Evolutionary conservation across 1,140 invertebrate species (phyloP).

Genomic region (Drosophila varians): DNA sequence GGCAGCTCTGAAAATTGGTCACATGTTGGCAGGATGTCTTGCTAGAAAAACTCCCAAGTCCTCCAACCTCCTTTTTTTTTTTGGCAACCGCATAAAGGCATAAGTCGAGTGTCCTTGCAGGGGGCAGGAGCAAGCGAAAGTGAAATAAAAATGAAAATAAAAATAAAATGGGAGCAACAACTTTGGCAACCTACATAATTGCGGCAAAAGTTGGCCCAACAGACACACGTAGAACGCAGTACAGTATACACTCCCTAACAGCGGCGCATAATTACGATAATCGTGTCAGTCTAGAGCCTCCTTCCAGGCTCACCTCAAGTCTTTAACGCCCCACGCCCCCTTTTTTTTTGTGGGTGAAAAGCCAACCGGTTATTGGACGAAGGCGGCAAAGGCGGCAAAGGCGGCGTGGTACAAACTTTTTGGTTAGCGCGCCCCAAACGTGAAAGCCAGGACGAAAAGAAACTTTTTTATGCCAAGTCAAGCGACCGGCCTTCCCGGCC

Average conservation of each 20-base stretch:
- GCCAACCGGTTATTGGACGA: conserved; percentile 74
- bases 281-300: conserved; percentile 69
- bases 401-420: conserved; percentile 75
- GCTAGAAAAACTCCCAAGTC: conserved; percentile 29
- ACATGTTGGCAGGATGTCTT: conserved; percentile 68
- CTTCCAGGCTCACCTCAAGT: conserved; percentile 38
- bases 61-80: conserved; percentile 15
- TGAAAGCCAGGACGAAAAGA: conserved; percentile 51
- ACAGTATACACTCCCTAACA: conserved; percentile 20
- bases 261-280: conserved; percentile 80
- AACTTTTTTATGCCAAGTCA: conserved; percentile 74
- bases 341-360: conserved; percentile 11
- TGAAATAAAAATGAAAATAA: conserved; percentile 43
- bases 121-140: conserved; percentile 33
- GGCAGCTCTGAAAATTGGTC: conserved; percentile 67
- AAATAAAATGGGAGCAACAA: conserved; percentile 54
- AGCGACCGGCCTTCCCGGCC: conserved; percentile 29
- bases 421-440: conserved; percentile 41
- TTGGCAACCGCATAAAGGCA: conserved; percentile 45
- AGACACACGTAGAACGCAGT: conserved; percentile 35
- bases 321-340: conserved; percentile 24
- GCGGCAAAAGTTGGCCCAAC: conserved; percentile 66
- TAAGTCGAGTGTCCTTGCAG: conserved; percentile 64
- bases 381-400: conserved; percentile 47
- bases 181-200: conserved; percentile 79